Conservation (phyloP, 1,140 invertebrate species). For the Fopius arisanus region DNA sequence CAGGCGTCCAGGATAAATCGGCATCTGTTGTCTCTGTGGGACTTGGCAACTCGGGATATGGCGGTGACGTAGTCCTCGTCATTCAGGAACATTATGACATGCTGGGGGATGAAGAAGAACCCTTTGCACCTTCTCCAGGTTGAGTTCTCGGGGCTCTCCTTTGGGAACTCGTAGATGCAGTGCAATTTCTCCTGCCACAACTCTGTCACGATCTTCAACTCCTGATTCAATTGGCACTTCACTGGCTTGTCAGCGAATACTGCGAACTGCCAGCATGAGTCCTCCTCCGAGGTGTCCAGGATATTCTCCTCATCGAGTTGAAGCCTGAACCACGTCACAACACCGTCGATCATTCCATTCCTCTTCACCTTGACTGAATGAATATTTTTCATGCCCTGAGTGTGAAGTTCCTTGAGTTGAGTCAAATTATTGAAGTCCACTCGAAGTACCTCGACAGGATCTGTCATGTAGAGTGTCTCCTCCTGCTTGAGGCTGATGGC, state of each 20-base stretch:
- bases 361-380: slow-evolving; percentile 53
- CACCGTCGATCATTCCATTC: slow-evolving; percentile 69
- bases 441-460: slow-evolving; percentile 66
- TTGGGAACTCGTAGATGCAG: slow-evolving; percentile 46
- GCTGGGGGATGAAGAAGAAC: slow-evolving; percentile 50
- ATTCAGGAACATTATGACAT: slow-evolving; percentile 67
- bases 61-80: slow-evolving; percentile 60
- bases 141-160: not conserved
- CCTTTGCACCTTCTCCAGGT: slow-evolving; percentile 34
- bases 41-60: slow-evolving; percentile 40
- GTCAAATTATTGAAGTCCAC: slow-evolving; percentile 73
- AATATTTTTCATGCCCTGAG: slow-evolving; percentile 56
- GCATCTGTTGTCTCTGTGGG: slow-evolving; percentile 35
- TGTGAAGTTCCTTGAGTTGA: slow-evolving; percentile 61
- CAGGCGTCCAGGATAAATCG: slow-evolving; percentile 52
- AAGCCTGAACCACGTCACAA: slow-evolving; percentile 78
- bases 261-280: slow-evolving; percentile 80
- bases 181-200: slow-evolving; percentile 58
- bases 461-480: slow-evolving; percentile 69
- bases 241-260: slow-evolving; percentile 67
- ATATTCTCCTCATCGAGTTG: slow-evolving; percentile 72
- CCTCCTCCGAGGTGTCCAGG: slow-evolving; percentile 65
- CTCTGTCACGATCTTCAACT: slow-evolving; percentile 46
- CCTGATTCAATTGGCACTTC: slow-evolving; percentile 37
- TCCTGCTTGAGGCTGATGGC: slow-evolving; percentile 72